A percentile compares a stretch with the other conserved stretches of the same genome.
Evolutionary conservation across 2,113 vertebrate genomes (phyloP).

Genomic region (Eretmodus cyanostictus): DNA sequence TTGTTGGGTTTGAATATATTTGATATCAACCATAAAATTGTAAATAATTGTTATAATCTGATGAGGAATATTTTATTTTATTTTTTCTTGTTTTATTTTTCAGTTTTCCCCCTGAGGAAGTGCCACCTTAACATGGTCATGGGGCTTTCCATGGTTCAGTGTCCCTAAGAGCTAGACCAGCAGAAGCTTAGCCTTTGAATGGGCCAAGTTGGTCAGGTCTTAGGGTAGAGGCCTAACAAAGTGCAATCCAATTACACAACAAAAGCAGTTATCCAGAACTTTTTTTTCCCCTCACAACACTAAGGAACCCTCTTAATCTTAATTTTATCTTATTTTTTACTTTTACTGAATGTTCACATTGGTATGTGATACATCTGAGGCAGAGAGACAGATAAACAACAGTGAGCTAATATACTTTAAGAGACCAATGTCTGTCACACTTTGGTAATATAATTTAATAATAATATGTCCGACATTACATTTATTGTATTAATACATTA

Average conservation of each 20-base stretch:
- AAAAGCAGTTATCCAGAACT: not conserved
- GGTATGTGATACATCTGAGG: not conserved
- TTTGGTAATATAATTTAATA: not conserved
- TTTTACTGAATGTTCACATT: not conserved
- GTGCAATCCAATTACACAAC: not conserved
- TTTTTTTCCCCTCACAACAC: not conserved
- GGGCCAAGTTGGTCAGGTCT: not conserved
- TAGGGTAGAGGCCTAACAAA: not conserved
- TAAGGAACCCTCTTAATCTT: not conserved
- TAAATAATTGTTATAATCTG: not conserved
- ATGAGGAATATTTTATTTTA: not conserved
- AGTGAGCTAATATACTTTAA: not conserved
- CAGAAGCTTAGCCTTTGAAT: not conserved
- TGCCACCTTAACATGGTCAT: not conserved
- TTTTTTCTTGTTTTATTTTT: not conserved
- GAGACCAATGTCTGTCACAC: not conserved
- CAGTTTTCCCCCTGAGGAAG: not conserved
- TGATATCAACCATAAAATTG: not conserved
- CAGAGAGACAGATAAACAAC: not conserved
- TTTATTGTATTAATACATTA: not conserved
- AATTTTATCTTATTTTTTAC: not conserved
- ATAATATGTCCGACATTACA: not conserved
- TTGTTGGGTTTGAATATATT: not conserved
- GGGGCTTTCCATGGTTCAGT: not conserved
- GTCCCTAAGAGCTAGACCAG: not conserved